Percentiles rank a stretch among this genome's conserved stretches.
Conservation (phyloP, 2,888 invertebrate species). For the Chalcis sispes region DNA sequence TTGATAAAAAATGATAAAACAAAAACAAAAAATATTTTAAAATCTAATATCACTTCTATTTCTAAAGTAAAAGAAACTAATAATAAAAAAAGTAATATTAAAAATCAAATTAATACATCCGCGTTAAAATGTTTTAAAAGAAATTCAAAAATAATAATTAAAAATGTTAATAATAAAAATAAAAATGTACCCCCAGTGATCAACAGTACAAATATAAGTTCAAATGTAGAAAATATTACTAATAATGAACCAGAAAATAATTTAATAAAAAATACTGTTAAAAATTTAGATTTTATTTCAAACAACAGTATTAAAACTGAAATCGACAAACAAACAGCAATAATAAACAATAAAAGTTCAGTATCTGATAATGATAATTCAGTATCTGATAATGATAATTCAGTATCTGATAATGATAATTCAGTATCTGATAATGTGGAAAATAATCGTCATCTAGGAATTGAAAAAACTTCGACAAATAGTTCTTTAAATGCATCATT, state of each 20-base stretch:
- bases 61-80: conserved; percentile 1
- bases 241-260: conserved; percentile 4
- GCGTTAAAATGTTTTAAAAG: background rate
- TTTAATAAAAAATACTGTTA: background rate
- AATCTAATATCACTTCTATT: conserved; percentile 34
- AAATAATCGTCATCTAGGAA: too few species aligned
- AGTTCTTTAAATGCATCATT: too few species aligned
- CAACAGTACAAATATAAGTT: background rate
- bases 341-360: background rate
- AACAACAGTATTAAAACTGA: background rate
- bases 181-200: background rate
- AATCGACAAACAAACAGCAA: too few species aligned
- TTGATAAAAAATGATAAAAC: conserved; percentile 27
- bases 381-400: background rate
- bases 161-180: background rate
- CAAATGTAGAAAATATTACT: background rate
- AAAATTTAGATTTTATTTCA: background rate
- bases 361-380: background rate
- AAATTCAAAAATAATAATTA: background rate
- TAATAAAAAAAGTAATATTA: background rate
- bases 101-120: conserved; percentile 6
- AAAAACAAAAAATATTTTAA: conserved; percentile 36
- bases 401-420: background rate
- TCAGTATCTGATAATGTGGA: too few species aligned
- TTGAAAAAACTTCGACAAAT: too few species aligned